Evolutionary conservation across 1,140 invertebrate species (phyloP).

Genomic region (Solenopsis invicta): DNA sequence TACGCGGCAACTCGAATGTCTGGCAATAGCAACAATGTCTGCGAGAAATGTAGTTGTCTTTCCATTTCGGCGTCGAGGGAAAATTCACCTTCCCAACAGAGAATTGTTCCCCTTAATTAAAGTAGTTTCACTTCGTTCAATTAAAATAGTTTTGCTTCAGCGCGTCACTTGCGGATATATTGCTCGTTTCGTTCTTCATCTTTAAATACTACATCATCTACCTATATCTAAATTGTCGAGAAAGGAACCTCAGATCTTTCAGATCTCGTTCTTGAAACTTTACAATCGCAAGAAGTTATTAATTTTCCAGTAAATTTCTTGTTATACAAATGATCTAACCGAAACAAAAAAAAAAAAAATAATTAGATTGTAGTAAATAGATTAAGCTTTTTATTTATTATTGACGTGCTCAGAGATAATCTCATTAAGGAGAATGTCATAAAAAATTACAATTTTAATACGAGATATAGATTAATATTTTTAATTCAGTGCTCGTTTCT

Average conservation of each 20-base stretch:
- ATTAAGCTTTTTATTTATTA: neutral
- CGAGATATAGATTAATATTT: neutral
- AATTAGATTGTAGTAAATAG: neutral
- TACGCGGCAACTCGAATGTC: neutral
- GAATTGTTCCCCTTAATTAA: constrained; percentile 63
- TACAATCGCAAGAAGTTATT: neutral
- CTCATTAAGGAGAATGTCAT: neutral
- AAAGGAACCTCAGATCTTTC: neutral
- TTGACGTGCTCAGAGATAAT: neutral
- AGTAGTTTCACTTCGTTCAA: constrained; percentile 56
- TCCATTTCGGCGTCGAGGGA: constrained; percentile 1
- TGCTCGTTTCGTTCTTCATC: constrained; percentile 3
- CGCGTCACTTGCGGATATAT: constrained; percentile 15
- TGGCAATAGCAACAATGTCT: constrained; percentile 14
- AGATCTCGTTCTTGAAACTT: neutral
- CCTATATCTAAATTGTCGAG: neutral
- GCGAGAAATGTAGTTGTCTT: constrained; percentile 51
- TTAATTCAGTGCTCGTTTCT: neutral
- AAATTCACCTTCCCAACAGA: constrained; percentile 19
- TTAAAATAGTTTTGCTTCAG: constrained; percentile 49
- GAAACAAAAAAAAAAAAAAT: neutral
- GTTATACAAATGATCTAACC: neutral
- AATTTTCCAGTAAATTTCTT: neutral
- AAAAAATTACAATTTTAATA: neutral
- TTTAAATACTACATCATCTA: neutral